These are phyloP conservation scores for Ceratothoa steindachneri DNA, from an alignment of 2,888 invertebrate genomes.

Conservation along the genomic window DNA sequence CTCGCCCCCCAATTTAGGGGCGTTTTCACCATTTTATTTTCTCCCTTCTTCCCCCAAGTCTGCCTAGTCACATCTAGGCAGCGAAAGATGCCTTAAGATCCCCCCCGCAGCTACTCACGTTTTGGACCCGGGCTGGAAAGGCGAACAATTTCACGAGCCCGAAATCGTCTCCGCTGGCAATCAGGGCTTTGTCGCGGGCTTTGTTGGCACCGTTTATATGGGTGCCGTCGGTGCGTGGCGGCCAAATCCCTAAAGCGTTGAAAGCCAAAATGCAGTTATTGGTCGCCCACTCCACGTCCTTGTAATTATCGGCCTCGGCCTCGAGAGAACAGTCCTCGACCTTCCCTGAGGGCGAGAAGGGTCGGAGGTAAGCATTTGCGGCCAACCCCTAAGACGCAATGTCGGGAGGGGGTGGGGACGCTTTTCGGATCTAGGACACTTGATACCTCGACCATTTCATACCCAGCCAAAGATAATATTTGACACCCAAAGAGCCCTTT, in stretches of 20 bases:
- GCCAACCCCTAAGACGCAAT: too few species aligned
- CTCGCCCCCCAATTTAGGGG: too few species aligned
- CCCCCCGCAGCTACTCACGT: constrained; percentile 20
- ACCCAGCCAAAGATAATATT: too few species aligned
- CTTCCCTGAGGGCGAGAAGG: constrained; percentile 75
- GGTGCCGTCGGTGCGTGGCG: constrained; percentile 73
- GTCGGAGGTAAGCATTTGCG: too few species aligned
- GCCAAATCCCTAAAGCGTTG: constrained; percentile 63
- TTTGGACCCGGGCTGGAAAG: constrained; percentile 63
- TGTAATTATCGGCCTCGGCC: constrained; percentile 63
- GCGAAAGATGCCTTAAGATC: too few species aligned
- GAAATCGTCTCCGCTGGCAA: constrained; percentile 81
- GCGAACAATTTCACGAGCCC: constrained; percentile 82
- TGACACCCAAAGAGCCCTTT: too few species aligned
- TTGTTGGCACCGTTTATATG: constrained; percentile 73
- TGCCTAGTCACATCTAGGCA: too few species aligned
- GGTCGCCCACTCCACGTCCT: constrained; percentile 75
- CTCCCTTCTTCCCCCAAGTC: too few species aligned
- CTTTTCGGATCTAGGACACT: too few species aligned
- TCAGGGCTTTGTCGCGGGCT: constrained; percentile 63
- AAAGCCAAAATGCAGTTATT: constrained; percentile 76
- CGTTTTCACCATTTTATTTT: too few species aligned
- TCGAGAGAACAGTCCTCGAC: constrained; percentile 78
- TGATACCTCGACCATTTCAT: too few species aligned
- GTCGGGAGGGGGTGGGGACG: too few species aligned